Conservation (phyloP, 1,140 invertebrate species). For the Platorchestia sp. region DNA sequence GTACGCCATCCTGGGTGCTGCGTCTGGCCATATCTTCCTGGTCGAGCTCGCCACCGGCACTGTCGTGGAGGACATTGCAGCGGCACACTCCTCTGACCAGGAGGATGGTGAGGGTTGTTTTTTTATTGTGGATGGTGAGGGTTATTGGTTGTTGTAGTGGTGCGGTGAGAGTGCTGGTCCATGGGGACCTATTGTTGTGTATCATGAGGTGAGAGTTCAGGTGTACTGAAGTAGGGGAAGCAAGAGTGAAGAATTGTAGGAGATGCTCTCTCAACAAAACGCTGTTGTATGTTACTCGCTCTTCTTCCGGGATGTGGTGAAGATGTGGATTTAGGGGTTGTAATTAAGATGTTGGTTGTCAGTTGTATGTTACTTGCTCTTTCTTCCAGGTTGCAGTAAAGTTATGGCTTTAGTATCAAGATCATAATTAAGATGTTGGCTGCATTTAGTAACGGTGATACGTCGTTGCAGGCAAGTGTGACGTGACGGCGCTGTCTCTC, state of each 20-base stretch:
- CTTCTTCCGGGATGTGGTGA: too few species aligned
- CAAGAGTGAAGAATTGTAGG: too few species aligned
- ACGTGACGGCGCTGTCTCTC: constrained; percentile 36
- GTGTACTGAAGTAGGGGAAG: not conserved
- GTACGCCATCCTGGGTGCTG: constrained; percentile 89
- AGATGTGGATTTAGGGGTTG: too few species aligned
- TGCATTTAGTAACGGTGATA: not conserved
- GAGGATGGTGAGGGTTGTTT: constrained; percentile 72
- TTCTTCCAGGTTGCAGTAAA: too few species aligned
- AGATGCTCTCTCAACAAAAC: too few species aligned
- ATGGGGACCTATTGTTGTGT: not conserved
- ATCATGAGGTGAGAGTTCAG: not conserved
- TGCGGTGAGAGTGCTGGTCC: not conserved
- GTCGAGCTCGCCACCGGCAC: constrained; percentile 87
- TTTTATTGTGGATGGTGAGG: not conserved
- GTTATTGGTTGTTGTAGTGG: not conserved
- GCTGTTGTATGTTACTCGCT: too few species aligned
- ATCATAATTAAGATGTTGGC: too few species aligned
- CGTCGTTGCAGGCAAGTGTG: not conserved
- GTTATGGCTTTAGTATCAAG: too few species aligned
- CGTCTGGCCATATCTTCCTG: constrained; percentile 88
- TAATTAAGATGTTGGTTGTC: too few species aligned
- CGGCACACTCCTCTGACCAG: constrained; percentile 79
- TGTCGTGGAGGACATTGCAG: constrained; percentile 81
- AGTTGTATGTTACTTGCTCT: too few species aligned